Percentiles rank a stretch among this genome's conserved stretches.
These are phyloP conservation scores for Panagrolaimus sp. DNA, from an alignment of 1,140 invertebrate species.

Conservation along the genomic window DNA sequence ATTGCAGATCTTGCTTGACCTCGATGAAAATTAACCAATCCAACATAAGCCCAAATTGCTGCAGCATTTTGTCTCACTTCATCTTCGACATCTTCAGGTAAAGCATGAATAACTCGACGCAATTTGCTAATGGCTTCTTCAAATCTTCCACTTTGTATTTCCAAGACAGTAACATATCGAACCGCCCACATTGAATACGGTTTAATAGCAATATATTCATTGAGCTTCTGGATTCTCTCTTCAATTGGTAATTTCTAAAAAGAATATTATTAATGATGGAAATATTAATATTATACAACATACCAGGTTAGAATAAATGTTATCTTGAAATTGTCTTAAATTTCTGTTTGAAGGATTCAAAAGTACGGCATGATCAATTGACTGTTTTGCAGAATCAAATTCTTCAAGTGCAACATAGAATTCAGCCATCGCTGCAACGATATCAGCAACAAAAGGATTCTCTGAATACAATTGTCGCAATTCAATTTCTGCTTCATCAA, in stretches of 20 bases:
- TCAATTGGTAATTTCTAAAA: not conserved
- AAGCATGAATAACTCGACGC: not conserved
- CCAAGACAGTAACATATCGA: not conserved
- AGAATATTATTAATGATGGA: not conserved
- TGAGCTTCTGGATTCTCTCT: not conserved
- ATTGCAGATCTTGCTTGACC: not conserved
- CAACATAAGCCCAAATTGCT: conserved; percentile 2
- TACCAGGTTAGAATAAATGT: conserved; percentile 3
- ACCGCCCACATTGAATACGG: conserved; percentile 14
- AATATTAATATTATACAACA: not conserved
- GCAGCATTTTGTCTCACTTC: not conserved
- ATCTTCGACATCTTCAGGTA: not conserved
- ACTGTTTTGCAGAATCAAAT: not conserved
- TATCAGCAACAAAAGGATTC: conserved; percentile 1
- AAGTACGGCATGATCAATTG: not conserved
- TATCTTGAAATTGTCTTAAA: not conserved
- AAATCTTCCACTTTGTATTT: not conserved
- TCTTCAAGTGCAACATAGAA: not conserved
- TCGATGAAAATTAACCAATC: not conserved
- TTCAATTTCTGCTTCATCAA: not conserved
- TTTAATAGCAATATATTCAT: not conserved
- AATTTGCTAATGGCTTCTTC: conserved; percentile 8
- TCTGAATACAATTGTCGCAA: not conserved
- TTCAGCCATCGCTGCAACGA: not conserved
- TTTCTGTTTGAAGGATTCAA: not conserved